These are phyloP conservation scores for Atta colombica DNA, from an alignment of 1,140 invertebrate species.

Conservation along the genomic window DNA sequence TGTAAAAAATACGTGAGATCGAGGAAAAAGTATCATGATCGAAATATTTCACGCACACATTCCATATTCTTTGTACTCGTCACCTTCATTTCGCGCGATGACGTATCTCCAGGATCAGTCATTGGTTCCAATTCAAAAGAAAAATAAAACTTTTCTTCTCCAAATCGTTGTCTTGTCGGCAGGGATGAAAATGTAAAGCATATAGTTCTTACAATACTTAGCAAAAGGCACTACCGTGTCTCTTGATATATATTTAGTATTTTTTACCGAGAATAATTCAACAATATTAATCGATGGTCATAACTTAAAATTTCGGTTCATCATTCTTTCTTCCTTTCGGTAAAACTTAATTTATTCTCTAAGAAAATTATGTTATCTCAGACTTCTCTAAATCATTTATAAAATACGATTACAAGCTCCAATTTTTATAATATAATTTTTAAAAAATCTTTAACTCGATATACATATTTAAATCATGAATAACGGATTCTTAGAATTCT, in stretches of 20 bases:
- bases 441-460: background rate
- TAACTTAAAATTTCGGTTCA: background rate
- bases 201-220: background rate
- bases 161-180: background rate
- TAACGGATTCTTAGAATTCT: background rate
- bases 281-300: background rate
- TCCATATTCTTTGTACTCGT: constrained; percentile 1
- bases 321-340: background rate
- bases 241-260: background rate
- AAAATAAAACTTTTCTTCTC: constrained; percentile 18
- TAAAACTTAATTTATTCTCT: background rate
- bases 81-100: background rate
- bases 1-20: background rate
- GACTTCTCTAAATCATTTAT: background rate
- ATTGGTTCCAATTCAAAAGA: background rate
- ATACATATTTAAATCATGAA: background rate
- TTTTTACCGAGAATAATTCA: constrained; percentile 14
- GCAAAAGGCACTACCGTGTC: too few relatives aligned
- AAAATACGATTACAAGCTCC: background rate
- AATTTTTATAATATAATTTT: constrained; percentile 10
- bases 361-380: constrained; percentile 17
- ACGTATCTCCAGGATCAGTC: background rate
- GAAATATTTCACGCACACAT: constrained; percentile 3
- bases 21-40: background rate
- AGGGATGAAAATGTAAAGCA: background rate